A percentile compares a stretch with the other conserved stretches of the same genome.
These are phyloP conservation scores for Hymenopus coronatus DNA, from an alignment of 2,888 invertebrate species.

Conservation along the genomic window DNA sequence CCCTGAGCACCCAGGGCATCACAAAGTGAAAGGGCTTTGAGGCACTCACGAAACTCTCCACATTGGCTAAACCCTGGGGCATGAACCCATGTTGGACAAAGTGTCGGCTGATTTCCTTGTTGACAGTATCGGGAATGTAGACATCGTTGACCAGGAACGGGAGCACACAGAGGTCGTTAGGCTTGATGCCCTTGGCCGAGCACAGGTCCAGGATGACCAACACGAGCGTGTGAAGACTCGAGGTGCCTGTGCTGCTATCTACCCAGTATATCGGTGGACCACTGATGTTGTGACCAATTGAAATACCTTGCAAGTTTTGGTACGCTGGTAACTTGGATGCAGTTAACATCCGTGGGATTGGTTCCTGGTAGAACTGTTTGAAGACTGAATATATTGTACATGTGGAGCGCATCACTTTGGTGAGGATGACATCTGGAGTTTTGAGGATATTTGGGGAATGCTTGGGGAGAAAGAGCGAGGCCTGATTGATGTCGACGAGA, in stretches of 20 bases:
- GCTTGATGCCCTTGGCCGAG: constrained; percentile 45
- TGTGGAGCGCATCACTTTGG: constrained; percentile 44
- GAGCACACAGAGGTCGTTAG: constrained; percentile 44
- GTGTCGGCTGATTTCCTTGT: constrained; percentile 41
- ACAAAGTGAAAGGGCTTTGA: constrained; percentile 42
- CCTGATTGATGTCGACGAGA: constrained; percentile 46
- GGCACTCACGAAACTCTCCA: constrained; percentile 42
- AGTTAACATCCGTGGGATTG: constrained; percentile 39
- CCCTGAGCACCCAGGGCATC: constrained; percentile 44
- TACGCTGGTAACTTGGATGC: constrained; percentile 31
- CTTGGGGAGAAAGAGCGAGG: constrained; percentile 44
- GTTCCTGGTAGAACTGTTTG: constrained; percentile 43
- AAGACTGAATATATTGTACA: constrained; percentile 43
- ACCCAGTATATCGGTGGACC: constrained; percentile 46
- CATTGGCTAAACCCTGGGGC: constrained; percentile 42
- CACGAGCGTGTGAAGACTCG: constrained; percentile 37
- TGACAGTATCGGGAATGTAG: constrained; percentile 40
- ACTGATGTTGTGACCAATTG: constrained; percentile 41
- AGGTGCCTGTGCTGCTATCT: background rate
- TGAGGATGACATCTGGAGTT: constrained; percentile 41
- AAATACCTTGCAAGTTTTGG: constrained; percentile 39
- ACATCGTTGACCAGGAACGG: constrained; percentile 43
- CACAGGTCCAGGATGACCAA: constrained; percentile 44
- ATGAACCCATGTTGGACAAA: constrained; percentile 44
- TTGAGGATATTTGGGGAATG: constrained; percentile 42